Percentiles rank a stretch among this genome's conserved stretches.
Evolutionary conservation across 2,797 vertebrate genomes (phyloP).

Genomic region (Malurus splendens): DNA sequence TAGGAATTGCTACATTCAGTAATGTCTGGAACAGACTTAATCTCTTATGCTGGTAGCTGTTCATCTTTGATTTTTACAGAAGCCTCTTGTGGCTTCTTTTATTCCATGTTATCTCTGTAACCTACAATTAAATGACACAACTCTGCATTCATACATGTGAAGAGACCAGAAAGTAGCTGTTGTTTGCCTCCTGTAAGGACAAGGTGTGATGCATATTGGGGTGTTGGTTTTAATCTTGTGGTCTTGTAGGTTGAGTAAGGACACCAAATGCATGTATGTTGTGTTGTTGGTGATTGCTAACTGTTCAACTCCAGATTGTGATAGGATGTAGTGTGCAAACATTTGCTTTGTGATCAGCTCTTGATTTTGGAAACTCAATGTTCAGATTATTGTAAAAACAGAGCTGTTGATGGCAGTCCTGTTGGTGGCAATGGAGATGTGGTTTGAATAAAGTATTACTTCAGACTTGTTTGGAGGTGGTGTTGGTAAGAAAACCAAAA

Average conservation of each 20-base stretch:
- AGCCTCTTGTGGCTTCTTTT: background rate
- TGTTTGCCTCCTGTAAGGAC: background rate
- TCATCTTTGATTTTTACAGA: background rate
- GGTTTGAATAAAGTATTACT: background rate
- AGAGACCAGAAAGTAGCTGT: too few species aligned
- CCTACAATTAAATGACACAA: background rate
- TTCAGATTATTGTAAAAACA: background rate
- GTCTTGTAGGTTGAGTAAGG: background rate
- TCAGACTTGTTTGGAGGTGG: background rate
- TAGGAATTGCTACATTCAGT: background rate
- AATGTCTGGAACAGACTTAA: background rate
- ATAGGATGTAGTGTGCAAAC: background rate
- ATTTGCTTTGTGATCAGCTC: background rate
- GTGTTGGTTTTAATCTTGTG: fast-evolving
- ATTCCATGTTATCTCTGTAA: background rate
- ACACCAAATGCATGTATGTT: fast-evolving
- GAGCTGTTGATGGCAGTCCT: background rate
- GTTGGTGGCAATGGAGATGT: background rate
- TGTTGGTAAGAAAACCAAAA: background rate
- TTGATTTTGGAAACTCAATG: background rate
- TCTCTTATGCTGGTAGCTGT: background rate
- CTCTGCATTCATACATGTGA: background rate
- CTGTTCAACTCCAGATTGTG: background rate
- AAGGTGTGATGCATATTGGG: fast-evolving
- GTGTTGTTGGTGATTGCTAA: background rate